Evolutionary conservation across 2,797 vertebrate genomes (phyloP).

Genomic region (Parambassis ranga): DNA sequence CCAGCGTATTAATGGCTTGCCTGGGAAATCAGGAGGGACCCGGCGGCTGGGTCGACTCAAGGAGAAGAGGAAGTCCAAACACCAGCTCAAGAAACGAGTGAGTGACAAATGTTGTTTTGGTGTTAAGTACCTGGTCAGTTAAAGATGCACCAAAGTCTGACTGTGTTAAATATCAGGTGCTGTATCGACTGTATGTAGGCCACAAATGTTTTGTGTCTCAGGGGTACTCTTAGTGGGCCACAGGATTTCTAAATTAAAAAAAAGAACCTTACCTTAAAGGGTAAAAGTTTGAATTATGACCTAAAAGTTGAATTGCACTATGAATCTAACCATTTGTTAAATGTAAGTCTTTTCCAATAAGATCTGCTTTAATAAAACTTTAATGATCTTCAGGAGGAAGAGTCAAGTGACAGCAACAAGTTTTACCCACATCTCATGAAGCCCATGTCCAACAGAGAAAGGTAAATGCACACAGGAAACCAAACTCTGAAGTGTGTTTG

Average conservation of each 20-base stretch:
- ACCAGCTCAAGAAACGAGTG: slow-evolving; percentile 97
- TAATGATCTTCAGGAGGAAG: slow-evolving; percentile 85
- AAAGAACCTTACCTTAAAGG: slow-evolving; percentile 38
- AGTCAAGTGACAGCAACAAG: slow-evolving; percentile 88
- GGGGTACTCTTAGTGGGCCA: slow-evolving; percentile 42
- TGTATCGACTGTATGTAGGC: slow-evolving; percentile 57
- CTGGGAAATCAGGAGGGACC: slow-evolving; percentile 82
- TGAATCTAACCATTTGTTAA: too few relatives aligned
- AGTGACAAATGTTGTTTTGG: slow-evolving; percentile 72
- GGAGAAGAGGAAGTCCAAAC: slow-evolving; percentile 98
- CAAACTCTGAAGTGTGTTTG: background rate
- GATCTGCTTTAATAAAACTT: background rate
- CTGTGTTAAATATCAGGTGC: slow-evolving; percentile 30
- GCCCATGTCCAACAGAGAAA: slow-evolving; percentile 98
- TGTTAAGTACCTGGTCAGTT: background rate
- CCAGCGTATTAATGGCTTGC: slow-evolving; percentile 90
- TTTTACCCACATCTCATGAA: slow-evolving; percentile 96
- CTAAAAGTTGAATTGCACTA: too few relatives aligned
- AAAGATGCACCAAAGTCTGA: background rate
- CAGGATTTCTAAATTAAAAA: slow-evolving; percentile 39
- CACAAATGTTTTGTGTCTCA: slow-evolving; percentile 43
- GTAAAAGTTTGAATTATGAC: slow-evolving; percentile 14
- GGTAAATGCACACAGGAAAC: slow-evolving; percentile 71
- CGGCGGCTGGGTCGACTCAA: slow-evolving; percentile 89
- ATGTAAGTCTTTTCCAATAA: too few relatives aligned